A percentile compares a stretch with the other conserved stretches of the same genome.
Evolutionary conservation across 2,888 invertebrate genomes (phyloP).

Genomic region (Amaurobius ferox): DNA sequence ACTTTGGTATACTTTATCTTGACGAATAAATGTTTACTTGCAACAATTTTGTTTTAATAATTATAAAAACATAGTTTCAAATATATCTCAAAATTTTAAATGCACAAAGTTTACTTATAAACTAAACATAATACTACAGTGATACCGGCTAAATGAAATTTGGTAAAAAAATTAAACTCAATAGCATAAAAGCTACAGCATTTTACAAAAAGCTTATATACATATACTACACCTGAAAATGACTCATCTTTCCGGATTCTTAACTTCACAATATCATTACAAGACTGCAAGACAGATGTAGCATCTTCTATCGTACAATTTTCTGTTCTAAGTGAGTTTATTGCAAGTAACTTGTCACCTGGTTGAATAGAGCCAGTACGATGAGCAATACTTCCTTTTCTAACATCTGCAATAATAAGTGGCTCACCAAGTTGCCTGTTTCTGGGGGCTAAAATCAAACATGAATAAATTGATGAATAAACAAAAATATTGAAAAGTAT

Average conservation of each 20-base stretch:
- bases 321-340: slow-evolving; percentile 89
- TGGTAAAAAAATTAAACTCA: no score
- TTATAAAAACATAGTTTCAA: no score
- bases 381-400: slow-evolving; percentile 93
- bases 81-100: no score
- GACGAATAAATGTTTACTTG: no score
- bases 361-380: slow-evolving; percentile 90
- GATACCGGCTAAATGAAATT: no score
- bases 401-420: slow-evolving; percentile 91
- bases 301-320: slow-evolving; percentile 83
- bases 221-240: slow-evolving; percentile 75
- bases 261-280: slow-evolving; percentile 80
- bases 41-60: no score
- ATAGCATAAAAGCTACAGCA: no score
- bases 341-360: slow-evolving; percentile 91
- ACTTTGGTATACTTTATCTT: no score
- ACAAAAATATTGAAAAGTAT: background rate
- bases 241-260: slow-evolving; percentile 79
- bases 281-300: slow-evolving; percentile 77
- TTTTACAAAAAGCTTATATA: background rate
- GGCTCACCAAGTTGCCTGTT: slow-evolving; percentile 81
- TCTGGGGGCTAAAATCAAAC: slow-evolving; percentile 74
- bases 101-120: no score
- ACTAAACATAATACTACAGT: no score
- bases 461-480: background rate